Evolutionary conservation across 2,113 vertebrate species (phyloP).

Genomic region (Galeopterus variegatus): DNA sequence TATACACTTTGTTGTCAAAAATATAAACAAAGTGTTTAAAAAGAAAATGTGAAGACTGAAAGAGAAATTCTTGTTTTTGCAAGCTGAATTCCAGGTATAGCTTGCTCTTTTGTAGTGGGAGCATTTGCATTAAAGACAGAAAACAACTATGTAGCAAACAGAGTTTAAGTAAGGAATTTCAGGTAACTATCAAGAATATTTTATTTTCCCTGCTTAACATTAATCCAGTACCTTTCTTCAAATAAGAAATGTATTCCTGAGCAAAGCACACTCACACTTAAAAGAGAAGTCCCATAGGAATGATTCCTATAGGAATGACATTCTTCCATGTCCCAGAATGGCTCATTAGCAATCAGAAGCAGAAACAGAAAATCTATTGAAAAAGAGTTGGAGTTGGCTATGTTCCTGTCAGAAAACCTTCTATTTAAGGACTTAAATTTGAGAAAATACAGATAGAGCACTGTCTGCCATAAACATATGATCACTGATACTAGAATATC

Average conservation of each 20-base stretch:
- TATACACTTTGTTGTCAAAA: neutral
- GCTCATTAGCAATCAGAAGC: neutral
- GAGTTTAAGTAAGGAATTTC: neutral
- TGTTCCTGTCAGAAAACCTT: neutral
- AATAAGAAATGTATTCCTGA: neutral
- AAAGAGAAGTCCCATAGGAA: neutral
- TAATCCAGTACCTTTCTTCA: neutral
- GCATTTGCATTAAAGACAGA: neutral
- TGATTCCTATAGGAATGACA: neutral
- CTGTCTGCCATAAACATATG: neutral
- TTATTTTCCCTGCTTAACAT: neutral
- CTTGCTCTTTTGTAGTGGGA: neutral
- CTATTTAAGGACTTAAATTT: neutral
- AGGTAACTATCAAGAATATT: neutral
- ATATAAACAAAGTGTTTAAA: neutral
- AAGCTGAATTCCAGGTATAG: neutral
- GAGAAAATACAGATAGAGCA: neutral
- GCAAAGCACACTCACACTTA: neutral
- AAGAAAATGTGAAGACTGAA: neutral
- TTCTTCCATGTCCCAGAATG: neutral
- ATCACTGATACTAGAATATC: neutral
- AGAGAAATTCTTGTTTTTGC: neutral
- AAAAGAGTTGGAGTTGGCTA: neutral
- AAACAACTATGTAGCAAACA: neutral
- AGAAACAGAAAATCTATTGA: neutral